Base-by-base conservation (phyloP, 2,888 invertebrate species). In the Agrilus biguttatus region DNA sequence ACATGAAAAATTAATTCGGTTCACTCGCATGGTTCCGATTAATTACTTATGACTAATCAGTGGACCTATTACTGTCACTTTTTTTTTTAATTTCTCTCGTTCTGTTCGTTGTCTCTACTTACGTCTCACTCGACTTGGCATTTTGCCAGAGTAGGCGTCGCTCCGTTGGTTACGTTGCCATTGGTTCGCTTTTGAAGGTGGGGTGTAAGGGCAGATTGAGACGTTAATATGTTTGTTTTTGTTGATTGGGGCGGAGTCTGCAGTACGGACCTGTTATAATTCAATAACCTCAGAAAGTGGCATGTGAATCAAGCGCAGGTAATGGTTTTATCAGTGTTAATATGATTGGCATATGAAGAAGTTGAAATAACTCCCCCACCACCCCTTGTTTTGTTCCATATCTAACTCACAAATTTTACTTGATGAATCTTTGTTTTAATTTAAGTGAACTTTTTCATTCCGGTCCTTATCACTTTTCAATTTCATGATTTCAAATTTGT, bases 161-260 rank as follows among this genome's bases (percentile, higher is more conserved):
- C 50, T 48, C 48, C 43, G 14, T 41, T 35, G 47, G 8, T 37
- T 37, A n/a, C 43, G 43, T 33, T 43, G 33, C 37, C 43, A 44
- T 52, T 48, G 51, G 48, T 43, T 14, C 43, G 45, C 43, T 42
- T 42, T 41, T 51, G 51, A 59, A 53, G 61, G 56, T 63, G 60
- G 47, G 50, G 50, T 39, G 49, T 50, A 48, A 52, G 53, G 49
- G 50, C 52, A 58, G 60, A 64, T 62, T 65, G 63, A 63, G 63
- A 63, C 60, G 62, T 66, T 59, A 61, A 79, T 70, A 54, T 63
- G 64, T 63, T 63, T 62, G 64, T 65, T 63, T 63, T 62, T 60
- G 55, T 55, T 49, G 57, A 54, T 54, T 42, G 51, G 50, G 65
- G 65, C 61, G 63, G 56, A 55, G 61, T 55, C 52, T 54, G 56